Conservation (phyloP, 2,888 invertebrate species). For the Cheilosia soror region DNA sequence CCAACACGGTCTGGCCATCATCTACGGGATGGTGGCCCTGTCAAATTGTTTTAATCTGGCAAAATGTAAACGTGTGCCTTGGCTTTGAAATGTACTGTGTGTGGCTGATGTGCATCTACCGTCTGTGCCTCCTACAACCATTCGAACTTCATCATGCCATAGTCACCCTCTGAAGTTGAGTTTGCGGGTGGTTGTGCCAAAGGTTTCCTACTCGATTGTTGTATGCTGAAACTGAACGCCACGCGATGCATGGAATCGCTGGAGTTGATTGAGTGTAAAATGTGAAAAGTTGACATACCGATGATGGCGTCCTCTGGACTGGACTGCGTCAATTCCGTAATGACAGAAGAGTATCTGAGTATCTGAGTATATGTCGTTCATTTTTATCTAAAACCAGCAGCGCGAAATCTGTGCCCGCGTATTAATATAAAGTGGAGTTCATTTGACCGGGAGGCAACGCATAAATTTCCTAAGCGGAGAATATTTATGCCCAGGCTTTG, state of each 20-base stretch:
- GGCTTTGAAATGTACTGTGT: slow-evolving; percentile 66
- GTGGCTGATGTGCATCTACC: slow-evolving; percentile 12
- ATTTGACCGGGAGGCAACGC: slow-evolving; percentile 37
- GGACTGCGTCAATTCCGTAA: slow-evolving; percentile 47
- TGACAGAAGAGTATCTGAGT: slow-evolving; percentile 43
- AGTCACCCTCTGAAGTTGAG: slow-evolving; percentile 41
- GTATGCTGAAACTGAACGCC: background rate
- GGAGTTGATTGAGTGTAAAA: slow-evolving; percentile 70
- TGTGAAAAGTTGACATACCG: slow-evolving; percentile 59
- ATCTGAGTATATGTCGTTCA: too few relatives aligned
- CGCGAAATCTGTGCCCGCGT: slow-evolving; percentile 38
- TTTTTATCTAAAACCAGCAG: slow-evolving; percentile 41
- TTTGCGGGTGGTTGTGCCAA: slow-evolving; percentile 51
- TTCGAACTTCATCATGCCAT: slow-evolving; percentile 45
- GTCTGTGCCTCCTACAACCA: slow-evolving; percentile 18
- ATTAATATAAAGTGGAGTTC: slow-evolving; percentile 60
- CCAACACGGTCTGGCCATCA: background rate
- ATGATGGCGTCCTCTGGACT: slow-evolving; percentile 47
- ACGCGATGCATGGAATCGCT: slow-evolving; percentile 17
- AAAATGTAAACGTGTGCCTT: slow-evolving; percentile 53
- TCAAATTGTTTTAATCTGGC: slow-evolving; percentile 63
- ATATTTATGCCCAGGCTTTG: slow-evolving; percentile 43
- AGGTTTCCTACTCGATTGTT: slow-evolving; percentile 6
- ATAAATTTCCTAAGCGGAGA: slow-evolving; percentile 45
- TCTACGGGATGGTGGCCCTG: slow-evolving; percentile 45